Percentiles rank a stretch among this genome's conserved stretches.
Conservation (phyloP, 2,797 vertebrate species). For the Gymnopithys bicolor region DNA sequence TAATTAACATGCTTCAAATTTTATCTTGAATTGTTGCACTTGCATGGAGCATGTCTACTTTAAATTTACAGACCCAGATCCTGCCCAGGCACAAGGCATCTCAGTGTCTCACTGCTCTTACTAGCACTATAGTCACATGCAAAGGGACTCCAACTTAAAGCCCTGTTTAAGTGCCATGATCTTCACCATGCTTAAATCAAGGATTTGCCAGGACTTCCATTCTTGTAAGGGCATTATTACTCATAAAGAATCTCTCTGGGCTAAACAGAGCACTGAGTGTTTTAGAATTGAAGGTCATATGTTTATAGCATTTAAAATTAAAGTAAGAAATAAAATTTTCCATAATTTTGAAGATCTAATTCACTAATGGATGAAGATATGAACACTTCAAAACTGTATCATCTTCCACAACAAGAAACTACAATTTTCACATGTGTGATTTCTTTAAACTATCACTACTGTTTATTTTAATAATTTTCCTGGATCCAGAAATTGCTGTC, state of each 20-base stretch:
- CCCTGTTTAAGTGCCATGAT: neutral
- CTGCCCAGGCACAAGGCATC: neutral
- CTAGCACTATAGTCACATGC: neutral
- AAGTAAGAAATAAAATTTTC: neutral
- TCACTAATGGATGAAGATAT: neutral
- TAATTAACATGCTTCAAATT: neutral
- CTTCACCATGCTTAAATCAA: neutral
- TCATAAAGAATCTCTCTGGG: neutral
- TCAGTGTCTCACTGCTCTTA: neutral
- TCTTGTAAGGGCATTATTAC: neutral
- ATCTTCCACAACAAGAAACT: neutral
- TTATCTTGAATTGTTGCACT: neutral
- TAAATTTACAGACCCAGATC: neutral
- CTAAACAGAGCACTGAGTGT: neutral
- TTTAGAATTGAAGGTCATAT: neutral
- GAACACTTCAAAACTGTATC: constrained; percentile 17
- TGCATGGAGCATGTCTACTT: neutral
- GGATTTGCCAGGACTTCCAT: neutral
- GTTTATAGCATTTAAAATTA: neutral
- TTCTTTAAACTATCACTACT: neutral
- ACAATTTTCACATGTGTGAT: neutral
- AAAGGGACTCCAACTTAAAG: neutral
- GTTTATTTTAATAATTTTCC: neutral
- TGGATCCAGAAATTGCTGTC: neutral
- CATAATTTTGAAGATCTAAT: neutral